phyloP scores from a whole-genome alignment of 2,888 invertebrate species.

The Cantharis lateralis region DNA sequence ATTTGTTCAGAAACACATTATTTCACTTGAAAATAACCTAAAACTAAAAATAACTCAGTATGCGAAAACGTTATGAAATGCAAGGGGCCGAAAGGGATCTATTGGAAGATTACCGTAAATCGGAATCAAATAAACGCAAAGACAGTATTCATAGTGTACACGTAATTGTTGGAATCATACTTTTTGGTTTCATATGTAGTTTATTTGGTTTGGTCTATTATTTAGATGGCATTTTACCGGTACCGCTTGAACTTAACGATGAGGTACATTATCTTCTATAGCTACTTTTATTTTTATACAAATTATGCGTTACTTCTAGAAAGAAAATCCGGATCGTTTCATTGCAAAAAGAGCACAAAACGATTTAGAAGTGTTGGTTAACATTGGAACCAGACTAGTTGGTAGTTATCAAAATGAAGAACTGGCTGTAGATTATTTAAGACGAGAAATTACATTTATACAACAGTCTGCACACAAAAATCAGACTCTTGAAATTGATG shows the following conservation, averaged over 20 bases:
- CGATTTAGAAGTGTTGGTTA: slow-evolving; percentile 65
- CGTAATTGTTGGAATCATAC: slow-evolving; percentile 13
- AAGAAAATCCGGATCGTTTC: slow-evolving; percentile 51
- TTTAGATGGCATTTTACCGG: slow-evolving; percentile 16
- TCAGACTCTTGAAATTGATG: slow-evolving; percentile 66
- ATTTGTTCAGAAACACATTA: neutral
- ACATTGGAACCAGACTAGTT: slow-evolving; percentile 70
- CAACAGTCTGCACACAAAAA: slow-evolving; percentile 59
- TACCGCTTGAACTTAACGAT: slow-evolving; percentile 15
- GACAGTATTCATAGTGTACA: slow-evolving; percentile 19
- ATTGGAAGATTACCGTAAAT: slow-evolving; percentile 4
- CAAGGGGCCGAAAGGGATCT: neutral
- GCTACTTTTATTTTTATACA: neutral
- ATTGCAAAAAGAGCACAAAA: slow-evolving; percentile 70
- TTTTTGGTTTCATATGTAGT: slow-evolving; percentile 15
- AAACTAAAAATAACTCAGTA: neutral
- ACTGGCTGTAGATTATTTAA: slow-evolving; percentile 65
- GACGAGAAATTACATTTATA: slow-evolving; percentile 59
- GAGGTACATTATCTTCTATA: slow-evolving; percentile 14
- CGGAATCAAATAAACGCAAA: neutral
- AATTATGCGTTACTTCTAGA: slow-evolving; percentile 1
- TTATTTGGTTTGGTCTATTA: slow-evolving; percentile 19
- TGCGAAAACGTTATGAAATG: slow-evolving; percentile 6
- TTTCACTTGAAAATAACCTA: neutral
- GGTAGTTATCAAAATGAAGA: slow-evolving; percentile 86